Evolutionary conservation across 2,888 invertebrate species (phyloP), one percentile per base, ranked within the genome.

Genomic region (Brenthis ino): DNA sequence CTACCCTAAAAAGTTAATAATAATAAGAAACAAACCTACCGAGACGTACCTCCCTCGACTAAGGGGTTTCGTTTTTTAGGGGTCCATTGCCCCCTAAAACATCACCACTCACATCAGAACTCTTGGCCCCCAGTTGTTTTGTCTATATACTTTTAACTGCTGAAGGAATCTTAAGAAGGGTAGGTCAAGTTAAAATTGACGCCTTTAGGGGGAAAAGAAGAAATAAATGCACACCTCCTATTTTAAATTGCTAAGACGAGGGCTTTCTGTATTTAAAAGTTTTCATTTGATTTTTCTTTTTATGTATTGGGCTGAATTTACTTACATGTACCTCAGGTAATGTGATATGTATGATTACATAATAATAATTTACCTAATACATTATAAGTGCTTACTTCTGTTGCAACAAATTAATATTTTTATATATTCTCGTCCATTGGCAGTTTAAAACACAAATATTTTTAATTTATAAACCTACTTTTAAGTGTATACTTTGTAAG

Each of bases 191-290:
- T 79, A 75, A 12, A 66, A 33, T 80, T 79, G 87, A 76, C 67
- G 72, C 71, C 69, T 72, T 69, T 65, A 68, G 78, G 81, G 81
- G 76, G 75, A 89, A 86, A 88, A 87, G 84, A 87, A 85, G 85
- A 82, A 87, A 89, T 85, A 86, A 88, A 87, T 85, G 85, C 84
- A 80, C 77, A 79, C 80, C 86, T 87, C 85, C 83, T 81, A 79
- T 88, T 88, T 88, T 85, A 86, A 89, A 89, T 90, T 87, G 84
- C 82, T 67, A 69, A 71, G 69, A 71, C 60, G 66, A 57, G 66
- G 60, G 69, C 64, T 56, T 54, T 69, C 63, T 58, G 50, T 63
- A 57, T 53, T 67, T 64, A 65, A 61, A 58, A 48, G 66, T 64
- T 71, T 71, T 69, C 51, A 66, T 64, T 56, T 66, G 57, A 47